A percentile compares a stretch with the other conserved stretches of the same genome.
These are phyloP conservation scores for Cephus pygmeus DNA, from an alignment of 2,888 invertebrate genomes.

Conservation along the genomic window DNA sequence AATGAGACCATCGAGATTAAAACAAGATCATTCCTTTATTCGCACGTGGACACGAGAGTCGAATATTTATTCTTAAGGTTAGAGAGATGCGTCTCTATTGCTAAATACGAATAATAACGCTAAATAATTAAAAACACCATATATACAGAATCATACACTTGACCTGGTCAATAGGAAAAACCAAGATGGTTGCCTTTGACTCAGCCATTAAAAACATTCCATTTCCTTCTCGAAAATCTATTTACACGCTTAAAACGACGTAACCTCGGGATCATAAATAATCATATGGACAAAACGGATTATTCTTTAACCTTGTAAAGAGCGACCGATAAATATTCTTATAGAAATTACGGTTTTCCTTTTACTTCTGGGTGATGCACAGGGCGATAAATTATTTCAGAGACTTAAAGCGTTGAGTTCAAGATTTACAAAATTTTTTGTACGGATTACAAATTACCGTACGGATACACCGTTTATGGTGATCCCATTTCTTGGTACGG, in stretches of 20 bases:
- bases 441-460: constrained; percentile 68
- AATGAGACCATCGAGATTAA: constrained; percentile 23
- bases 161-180: constrained; percentile 8
- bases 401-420: background rate
- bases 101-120: constrained; percentile 3
- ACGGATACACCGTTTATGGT: constrained; percentile 92
- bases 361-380: background rate
- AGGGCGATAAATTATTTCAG: background rate
- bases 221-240: constrained; percentile 25
- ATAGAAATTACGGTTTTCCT: background rate
- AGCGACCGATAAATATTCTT: background rate
- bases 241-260: constrained; percentile 13
- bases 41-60: constrained; percentile 14
- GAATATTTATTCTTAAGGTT: constrained; percentile 1
- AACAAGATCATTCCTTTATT: constrained; percentile 45
- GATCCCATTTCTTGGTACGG: constrained; percentile 74
- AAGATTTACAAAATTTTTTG: background rate
- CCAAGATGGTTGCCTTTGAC: background rate
- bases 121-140: constrained; percentile 24
- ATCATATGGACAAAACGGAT: background rate
- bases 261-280: background rate
- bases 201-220: background rate
- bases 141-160: constrained; percentile 48
- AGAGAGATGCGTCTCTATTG: background rate
- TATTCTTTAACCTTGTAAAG: background rate